These are phyloP conservation scores for Chaenogobius annularis DNA, from an alignment of 2,113 vertebrate species.

Conservation along the genomic window DNA sequence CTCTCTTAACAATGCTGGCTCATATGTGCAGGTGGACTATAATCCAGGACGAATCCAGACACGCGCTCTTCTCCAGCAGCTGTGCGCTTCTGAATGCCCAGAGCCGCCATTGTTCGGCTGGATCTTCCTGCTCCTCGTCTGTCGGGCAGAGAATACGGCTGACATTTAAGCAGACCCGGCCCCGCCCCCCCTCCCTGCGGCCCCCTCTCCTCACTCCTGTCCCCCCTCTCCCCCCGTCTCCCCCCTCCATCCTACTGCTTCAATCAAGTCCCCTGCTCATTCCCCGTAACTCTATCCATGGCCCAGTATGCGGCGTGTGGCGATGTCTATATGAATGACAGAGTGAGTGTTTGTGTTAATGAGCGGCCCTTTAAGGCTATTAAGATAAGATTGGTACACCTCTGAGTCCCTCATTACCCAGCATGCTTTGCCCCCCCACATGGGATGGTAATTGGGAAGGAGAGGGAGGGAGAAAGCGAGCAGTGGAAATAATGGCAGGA, in stretches of 20 bases:
- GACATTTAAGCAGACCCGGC: slow-evolving; percentile 70
- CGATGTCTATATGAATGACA: slow-evolving; percentile 29
- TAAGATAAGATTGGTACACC: slow-evolving; percentile 85
- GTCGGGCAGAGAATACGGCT: slow-evolving; percentile 69
- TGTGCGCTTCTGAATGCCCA: slow-evolving; percentile 68
- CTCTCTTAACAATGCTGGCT: slow-evolving; percentile 19
- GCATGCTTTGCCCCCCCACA: slow-evolving; percentile 76
- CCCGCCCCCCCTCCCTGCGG: too few relatives aligned
- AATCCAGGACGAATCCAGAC: slow-evolving; percentile 35
- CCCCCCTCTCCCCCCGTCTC: too few relatives aligned
- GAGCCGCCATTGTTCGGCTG: slow-evolving; percentile 74
- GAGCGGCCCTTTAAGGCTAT: slow-evolving; percentile 83
- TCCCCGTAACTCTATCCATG: slow-evolving; percentile 42
- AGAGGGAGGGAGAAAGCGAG: slow-evolving; percentile 25
- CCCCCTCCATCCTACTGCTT: slow-evolving; percentile 32
- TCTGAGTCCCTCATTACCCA: slow-evolving; percentile 84
- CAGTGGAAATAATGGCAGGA: slow-evolving; percentile 54
- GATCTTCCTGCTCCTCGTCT: slow-evolving; percentile 71
- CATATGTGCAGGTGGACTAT: slow-evolving; percentile 24
- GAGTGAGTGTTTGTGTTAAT: slow-evolving; percentile 73
- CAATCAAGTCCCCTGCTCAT: slow-evolving; percentile 30
- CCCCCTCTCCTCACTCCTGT: slow-evolving; percentile 21
- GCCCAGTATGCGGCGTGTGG: slow-evolving; percentile 41
- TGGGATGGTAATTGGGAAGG: slow-evolving; percentile 83
- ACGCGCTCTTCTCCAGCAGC: slow-evolving; percentile 55